Evolutionary conservation across 2,113 vertebrate species (phyloP).

Genomic region (Strigops habroptila): DNA sequence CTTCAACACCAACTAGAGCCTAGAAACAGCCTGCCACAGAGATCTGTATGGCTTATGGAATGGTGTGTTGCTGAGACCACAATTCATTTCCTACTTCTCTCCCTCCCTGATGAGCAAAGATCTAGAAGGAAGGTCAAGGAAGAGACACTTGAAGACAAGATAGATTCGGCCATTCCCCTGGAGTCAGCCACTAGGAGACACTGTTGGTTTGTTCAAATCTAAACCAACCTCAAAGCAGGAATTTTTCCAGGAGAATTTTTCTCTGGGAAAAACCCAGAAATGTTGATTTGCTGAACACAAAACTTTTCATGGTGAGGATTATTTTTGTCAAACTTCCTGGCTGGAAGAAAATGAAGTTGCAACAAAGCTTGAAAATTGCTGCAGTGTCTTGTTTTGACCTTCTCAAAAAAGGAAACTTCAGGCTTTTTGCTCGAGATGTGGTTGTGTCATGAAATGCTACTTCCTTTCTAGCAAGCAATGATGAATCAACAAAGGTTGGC

Average conservation of each 20-base stretch:
- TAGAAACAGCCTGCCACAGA: neutral
- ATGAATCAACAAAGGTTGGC: neutral
- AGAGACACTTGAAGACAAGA: neutral
- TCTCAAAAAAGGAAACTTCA: neutral
- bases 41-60: neutral
- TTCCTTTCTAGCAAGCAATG: neutral
- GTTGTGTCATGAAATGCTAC: neutral
- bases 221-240: neutral
- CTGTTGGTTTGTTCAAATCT: conserved; percentile 1
- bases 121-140: neutral
- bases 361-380: neutral
- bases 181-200: conserved; percentile 57
- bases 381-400: conserved; percentile 3
- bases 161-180: neutral
- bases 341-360: neutral
- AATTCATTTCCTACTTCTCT: neutral
- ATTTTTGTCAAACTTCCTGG: neutral
- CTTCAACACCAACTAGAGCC: neutral
- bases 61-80: neutral
- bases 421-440: neutral
- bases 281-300: neutral
- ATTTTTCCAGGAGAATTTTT: neutral
- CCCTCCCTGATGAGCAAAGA: neutral
- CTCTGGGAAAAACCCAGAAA: neutral
- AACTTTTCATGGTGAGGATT: neutral